A percentile compares a stretch with the other conserved stretches of the same genome.
Conservation (phyloP, 2,888 invertebrate genomes). For the Apotomis turbidana region DNA sequence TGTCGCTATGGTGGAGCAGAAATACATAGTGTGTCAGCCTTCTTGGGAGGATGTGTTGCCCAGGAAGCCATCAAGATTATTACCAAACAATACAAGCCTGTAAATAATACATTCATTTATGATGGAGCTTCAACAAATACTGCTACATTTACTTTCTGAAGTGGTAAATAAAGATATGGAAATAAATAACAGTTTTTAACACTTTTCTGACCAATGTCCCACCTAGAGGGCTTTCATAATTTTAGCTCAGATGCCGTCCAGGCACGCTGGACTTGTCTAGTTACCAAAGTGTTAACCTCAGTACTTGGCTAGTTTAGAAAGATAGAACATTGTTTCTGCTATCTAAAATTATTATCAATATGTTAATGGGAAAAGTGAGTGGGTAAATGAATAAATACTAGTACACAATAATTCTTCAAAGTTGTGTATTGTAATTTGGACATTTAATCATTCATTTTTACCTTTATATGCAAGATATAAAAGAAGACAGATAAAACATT, state of each 20-base stretch:
- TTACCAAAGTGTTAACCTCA: slow-evolving; percentile 20
- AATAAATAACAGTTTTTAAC: neutral
- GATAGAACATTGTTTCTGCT: neutral
- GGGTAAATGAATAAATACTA: slow-evolving; percentile 57
- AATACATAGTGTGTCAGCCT: slow-evolving; percentile 96
- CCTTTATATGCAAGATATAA: slow-evolving; percentile 71
- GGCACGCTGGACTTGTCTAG: too few species aligned
- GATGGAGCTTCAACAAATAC: slow-evolving; percentile 96
- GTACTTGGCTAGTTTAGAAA: slow-evolving; percentile 37
- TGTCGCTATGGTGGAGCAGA: slow-evolving; percentile 98
- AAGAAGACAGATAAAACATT: slow-evolving; percentile 71
- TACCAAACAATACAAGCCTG: slow-evolving; percentile 97
- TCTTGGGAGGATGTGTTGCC: slow-evolving; percentile 95
- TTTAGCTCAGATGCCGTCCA: too few species aligned
- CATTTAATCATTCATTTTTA: slow-evolving; percentile 68
- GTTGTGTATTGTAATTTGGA: slow-evolving; percentile 78
- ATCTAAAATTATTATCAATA: slow-evolving; percentile 22
- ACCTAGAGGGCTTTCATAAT: too few species aligned
- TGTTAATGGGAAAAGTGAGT: slow-evolving; percentile 46
- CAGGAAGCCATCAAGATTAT: slow-evolving; percentile 98
- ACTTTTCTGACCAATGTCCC: neutral
- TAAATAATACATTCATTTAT: slow-evolving; percentile 97
- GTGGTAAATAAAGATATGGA: slow-evolving; percentile 18
- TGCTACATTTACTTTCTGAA: slow-evolving; percentile 90
- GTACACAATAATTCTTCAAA: slow-evolving; percentile 70